Evolutionary conservation across 2,113 vertebrate species (phyloP).

Genomic region (Uropsilus gracilis): DNA sequence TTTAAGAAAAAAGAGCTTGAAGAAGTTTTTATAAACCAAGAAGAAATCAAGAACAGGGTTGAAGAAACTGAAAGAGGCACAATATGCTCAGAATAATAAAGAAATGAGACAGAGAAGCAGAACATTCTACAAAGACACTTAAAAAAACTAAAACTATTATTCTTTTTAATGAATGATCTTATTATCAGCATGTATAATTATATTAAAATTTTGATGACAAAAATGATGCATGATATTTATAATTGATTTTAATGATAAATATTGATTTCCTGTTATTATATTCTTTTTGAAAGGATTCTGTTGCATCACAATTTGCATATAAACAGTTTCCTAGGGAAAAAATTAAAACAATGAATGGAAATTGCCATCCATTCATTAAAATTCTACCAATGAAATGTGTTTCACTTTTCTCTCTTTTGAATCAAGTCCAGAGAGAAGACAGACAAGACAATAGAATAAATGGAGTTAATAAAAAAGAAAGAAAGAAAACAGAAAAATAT

Average conservation of each 20-base stretch:
- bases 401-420: constrained; percentile 21
- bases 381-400: constrained; percentile 32
- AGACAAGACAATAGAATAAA: constrained; percentile 23
- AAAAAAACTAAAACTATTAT: not conserved
- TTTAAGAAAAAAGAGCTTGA: not conserved
- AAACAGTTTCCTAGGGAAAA: not conserved
- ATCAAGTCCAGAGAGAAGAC: constrained; percentile 47
- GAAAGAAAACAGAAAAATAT: not conserved
- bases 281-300: not conserved
- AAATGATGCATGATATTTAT: constrained; percentile 45
- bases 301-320: constrained; percentile 45
- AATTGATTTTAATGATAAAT: constrained; percentile 46
- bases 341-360: constrained; percentile 49
- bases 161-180: constrained; percentile 47
- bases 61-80: not conserved
- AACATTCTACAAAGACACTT: not conserved
- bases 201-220: constrained; percentile 33
- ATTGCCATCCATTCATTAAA: constrained; percentile 54
- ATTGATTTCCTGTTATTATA: constrained; percentile 52
- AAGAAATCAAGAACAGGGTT: not conserved
- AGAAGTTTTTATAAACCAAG: constrained; percentile 30
- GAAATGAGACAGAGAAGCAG: not conserved
- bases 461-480: constrained; percentile 8
- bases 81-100: not conserved
- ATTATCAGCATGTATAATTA: constrained; percentile 28